phyloP scores from a whole-genome alignment of 2,888 invertebrate species.

The Scelioninae gen. 1 region DNA sequence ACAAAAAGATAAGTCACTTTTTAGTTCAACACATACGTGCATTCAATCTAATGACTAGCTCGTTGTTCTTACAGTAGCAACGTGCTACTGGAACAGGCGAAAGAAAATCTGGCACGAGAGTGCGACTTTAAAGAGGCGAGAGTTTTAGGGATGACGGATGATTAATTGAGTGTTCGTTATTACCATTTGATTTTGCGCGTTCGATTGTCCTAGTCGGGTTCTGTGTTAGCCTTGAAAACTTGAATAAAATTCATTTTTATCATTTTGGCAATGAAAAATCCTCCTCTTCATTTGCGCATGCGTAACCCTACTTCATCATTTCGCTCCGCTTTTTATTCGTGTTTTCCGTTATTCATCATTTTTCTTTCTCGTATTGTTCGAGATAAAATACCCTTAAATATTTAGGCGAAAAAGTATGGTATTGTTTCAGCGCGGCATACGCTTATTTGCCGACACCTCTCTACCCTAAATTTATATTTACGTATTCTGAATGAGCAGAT shows the following conservation, averaged over 20 bases:
- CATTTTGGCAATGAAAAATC: no score
- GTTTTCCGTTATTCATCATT: no score
- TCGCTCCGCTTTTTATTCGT: no score
- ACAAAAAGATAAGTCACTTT: slow-evolving; percentile 53
- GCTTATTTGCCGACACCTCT: no score
- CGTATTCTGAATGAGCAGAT: no score
- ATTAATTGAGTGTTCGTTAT: slow-evolving; percentile 71
- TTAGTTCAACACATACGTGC: slow-evolving; percentile 36
- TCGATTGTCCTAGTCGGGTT: slow-evolving; percentile 5
- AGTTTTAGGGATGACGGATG: slow-evolving; percentile 62
- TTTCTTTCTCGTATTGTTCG: no score
- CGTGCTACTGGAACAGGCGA: slow-evolving; percentile 31
- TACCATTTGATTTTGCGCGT: slow-evolving; percentile 8
- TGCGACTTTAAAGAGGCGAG: slow-evolving; percentile 74
- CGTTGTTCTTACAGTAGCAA: slow-evolving; percentile 43
- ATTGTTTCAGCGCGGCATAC: no score
- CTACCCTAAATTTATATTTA: no score
- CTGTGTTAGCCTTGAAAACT: slow-evolving; percentile 23
- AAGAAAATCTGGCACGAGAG: slow-evolving; percentile 70
- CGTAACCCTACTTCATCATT: no score
- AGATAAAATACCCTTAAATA: no score
- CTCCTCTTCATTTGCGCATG: no score
- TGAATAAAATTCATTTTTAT: background rate
- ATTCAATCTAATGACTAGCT: slow-evolving; percentile 51
- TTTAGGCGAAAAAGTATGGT: no score